Evolutionary conservation across 2,888 invertebrate genomes (phyloP).

Genomic region (Lithosia quadra): DNA sequence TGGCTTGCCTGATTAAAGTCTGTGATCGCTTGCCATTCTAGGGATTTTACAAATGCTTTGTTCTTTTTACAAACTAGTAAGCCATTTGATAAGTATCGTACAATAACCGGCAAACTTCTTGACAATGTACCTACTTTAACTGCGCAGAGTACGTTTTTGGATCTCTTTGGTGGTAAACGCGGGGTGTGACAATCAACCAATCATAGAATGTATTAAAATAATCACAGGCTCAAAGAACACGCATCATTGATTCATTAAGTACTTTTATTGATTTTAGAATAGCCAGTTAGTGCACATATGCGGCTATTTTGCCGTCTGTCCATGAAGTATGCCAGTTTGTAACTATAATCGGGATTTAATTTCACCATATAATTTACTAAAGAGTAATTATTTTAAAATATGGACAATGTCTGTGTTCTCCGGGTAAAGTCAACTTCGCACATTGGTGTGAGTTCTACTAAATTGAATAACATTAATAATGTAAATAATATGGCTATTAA

Average conservation of each 20-base stretch:
- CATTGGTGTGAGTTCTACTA: conserved; percentile 29
- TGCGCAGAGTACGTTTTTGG: too few species aligned
- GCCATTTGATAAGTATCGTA: neutral
- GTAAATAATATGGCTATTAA: conserved; percentile 77
- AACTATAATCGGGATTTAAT: conserved; percentile 1
- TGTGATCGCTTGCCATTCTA: neutral
- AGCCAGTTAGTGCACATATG: too few species aligned
- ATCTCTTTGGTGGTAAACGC: too few species aligned
- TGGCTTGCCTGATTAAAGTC: neutral
- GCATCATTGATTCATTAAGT: too few species aligned
- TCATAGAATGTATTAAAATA: too few species aligned
- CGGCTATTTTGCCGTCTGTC: too few species aligned
- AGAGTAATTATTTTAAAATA: conserved; percentile 5
- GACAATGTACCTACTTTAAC: too few species aligned
- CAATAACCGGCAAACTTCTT: too few species aligned
- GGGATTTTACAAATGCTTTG: neutral
- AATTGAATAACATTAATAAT: conserved; percentile 50
- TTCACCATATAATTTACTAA: conserved; percentile 11
- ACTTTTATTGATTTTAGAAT: too few species aligned
- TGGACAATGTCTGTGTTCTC: conserved; percentile 10
- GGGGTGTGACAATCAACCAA: too few species aligned
- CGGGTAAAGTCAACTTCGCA: conserved; percentile 32
- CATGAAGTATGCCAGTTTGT: too few species aligned
- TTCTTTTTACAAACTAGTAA: neutral
- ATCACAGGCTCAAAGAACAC: too few species aligned